A percentile compares a stretch with the other conserved stretches of the same genome.
Evolutionary conservation across 2,888 invertebrate species (phyloP).

Genomic region (Vannuccia rotundouncinata): DNA sequence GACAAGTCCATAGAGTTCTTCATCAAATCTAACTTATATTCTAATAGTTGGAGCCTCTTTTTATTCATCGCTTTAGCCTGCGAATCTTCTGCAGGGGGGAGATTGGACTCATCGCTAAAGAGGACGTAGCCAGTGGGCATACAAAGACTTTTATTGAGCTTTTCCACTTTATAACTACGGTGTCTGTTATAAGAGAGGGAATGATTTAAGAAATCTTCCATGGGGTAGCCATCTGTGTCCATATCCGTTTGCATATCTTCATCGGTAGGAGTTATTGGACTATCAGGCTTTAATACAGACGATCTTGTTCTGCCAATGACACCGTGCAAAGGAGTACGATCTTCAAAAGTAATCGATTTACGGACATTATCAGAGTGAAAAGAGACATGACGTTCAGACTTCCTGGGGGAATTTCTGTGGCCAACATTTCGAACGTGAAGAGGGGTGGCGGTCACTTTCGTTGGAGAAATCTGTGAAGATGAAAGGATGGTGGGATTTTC

Average conservation of each 20-base stretch:
- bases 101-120: neutral
- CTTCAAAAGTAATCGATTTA: neutral
- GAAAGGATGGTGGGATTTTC: neutral
- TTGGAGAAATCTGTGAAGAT: neutral
- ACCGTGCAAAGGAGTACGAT: neutral
- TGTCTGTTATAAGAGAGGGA: neutral
- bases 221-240: neutral
- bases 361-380: neutral
- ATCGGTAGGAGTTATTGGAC: neutral
- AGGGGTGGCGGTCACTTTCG: neutral
- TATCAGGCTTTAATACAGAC: neutral
- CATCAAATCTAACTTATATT: neutral
- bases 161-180: neutral
- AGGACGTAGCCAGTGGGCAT: neutral
- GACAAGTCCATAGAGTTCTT: neutral
- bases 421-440: neutral
- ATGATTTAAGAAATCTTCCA: neutral
- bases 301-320: neutral
- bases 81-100: neutral
- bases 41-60: neutral
- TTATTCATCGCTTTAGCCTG: neutral
- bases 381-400: neutral
- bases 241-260: neutral
- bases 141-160: neutral
- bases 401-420: neutral